Evolutionary conservation across 1,140 invertebrate species (phyloP).

Genomic region (Drosophila parvula): DNA sequence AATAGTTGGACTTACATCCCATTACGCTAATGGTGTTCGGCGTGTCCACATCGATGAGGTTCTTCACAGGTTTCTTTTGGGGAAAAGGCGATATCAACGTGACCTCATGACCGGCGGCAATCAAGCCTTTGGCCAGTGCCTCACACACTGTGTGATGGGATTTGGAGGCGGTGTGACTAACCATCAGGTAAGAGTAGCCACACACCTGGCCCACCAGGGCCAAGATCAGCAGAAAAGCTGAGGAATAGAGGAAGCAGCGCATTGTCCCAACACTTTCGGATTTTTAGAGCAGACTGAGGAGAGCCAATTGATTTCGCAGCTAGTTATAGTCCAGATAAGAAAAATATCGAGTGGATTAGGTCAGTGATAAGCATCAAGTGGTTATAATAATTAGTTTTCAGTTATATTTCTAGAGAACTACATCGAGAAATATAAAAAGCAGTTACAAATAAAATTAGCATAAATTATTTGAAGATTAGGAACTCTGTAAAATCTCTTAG

Average conservation of each 20-base stretch:
- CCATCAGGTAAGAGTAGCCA: conserved; percentile 74
- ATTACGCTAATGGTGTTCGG: conserved; percentile 35
- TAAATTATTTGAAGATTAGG: background rate
- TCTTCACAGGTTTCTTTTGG: conserved; percentile 82
- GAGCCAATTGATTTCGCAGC: background rate
- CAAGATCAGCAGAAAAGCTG: conserved; percentile 1
- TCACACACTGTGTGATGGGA: conserved; percentile 86
- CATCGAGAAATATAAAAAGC: background rate
- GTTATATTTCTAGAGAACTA: too few species aligned
- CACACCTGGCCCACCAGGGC: conserved; percentile 15
- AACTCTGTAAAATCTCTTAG: background rate
- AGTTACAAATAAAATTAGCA: background rate
- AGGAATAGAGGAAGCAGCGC: background rate
- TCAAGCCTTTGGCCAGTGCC: conserved; percentile 85
- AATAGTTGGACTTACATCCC: conserved; percentile 41
- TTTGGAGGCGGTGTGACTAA: conserved; percentile 84
- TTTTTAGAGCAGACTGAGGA: conserved; percentile 5
- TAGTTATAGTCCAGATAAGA: conserved; percentile 28
- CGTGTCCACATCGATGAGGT: conserved; percentile 83
- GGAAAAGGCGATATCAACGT: conserved; percentile 85
- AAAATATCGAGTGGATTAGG: background rate
- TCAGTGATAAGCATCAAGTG: background rate
- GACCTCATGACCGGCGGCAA: conserved; percentile 85
- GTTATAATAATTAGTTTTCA: too few species aligned
- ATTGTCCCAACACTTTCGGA: conserved; percentile 10